These are phyloP conservation scores for Microcebus jonahi DNA, from an alignment of 2,113 vertebrate species.

Conservation along the genomic window DNA sequence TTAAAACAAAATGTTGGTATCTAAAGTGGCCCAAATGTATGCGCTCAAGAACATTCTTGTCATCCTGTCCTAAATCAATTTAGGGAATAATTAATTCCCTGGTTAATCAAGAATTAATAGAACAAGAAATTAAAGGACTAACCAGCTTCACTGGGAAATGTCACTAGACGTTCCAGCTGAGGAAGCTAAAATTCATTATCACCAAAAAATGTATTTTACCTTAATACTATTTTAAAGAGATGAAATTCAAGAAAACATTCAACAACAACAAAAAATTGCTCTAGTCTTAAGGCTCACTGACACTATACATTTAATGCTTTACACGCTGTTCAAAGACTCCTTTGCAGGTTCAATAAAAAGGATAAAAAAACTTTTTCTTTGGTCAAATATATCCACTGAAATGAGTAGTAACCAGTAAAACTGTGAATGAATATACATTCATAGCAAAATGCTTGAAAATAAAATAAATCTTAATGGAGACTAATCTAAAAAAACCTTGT, in stretches of 20 bases:
- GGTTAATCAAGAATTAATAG: background rate
- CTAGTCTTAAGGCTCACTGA: background rate
- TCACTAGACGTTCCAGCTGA: background rate
- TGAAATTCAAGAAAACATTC: background rate
- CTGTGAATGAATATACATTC: background rate
- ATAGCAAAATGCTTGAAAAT: background rate
- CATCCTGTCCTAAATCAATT: background rate
- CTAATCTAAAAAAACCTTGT: background rate
- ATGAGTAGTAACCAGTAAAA: background rate
- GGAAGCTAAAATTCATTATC: background rate
- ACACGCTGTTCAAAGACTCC: background rate
- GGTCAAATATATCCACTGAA: background rate
- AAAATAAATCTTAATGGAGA: background rate
- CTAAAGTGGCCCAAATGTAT: background rate
- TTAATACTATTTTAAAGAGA: slow-evolving; percentile 10
- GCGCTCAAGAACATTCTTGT: background rate
- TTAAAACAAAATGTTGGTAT: background rate
- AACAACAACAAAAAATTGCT: background rate
- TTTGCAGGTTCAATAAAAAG: background rate
- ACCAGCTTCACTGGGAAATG: background rate
- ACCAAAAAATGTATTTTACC: background rate
- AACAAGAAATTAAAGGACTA: background rate
- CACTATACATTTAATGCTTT: background rate
- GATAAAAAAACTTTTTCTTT: background rate
- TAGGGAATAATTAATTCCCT: background rate